Base-by-base conservation (phyloP, 1,140 invertebrate species). In the Cotesia chilonis region DNA sequence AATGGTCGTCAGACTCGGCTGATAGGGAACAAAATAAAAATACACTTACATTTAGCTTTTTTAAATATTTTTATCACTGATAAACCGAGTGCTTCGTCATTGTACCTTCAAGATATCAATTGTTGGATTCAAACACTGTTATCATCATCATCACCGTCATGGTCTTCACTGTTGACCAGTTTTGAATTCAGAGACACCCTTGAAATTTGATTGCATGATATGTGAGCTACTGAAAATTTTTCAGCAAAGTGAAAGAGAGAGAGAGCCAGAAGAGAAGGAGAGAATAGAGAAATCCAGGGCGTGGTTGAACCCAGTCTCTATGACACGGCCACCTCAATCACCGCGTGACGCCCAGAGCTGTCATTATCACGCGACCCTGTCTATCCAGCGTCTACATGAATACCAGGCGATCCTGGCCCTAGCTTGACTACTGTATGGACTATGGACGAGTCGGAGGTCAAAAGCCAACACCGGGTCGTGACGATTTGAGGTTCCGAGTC, bases 361-460 rank as follows among this genome's bases (percentile, higher is more conserved):
- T 85, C 84, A 85, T 85, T 86, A 87, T 86, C 85, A 86, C 85
- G 80, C 84, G 81, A 84, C 81, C 81, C 80, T 75, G 79, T 81
- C 79, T 75, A 78, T 74, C 77, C 47, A 35, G 65, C 63, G 38
- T 68, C 65, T 72, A 72, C 71, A 72, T 72, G 71, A 81, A 81
- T 78, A 79, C 77, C 78, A 68, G 72, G 74, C 70, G 70, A 74
- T 78, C 71, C 72, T 63, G 28, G 28, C 28, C 0, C 28, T 28
- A 28, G 28, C 54, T 61, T 59, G 64, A 63, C 28, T 60, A 20
- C 37, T 37, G 14, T 41, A 61, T 9, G 20, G 10, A 37, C 28
- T 37, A 35, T 54, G 28, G 35, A 37, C 47, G 37, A 37, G 36
- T 64, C 12, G n/a, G 10, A 36, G 5, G 36, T n/a, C 12, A 14